Evolutionary conservation across 2,888 invertebrate species (phyloP).

Genomic region (Sphaeridia pumilis): DNA sequence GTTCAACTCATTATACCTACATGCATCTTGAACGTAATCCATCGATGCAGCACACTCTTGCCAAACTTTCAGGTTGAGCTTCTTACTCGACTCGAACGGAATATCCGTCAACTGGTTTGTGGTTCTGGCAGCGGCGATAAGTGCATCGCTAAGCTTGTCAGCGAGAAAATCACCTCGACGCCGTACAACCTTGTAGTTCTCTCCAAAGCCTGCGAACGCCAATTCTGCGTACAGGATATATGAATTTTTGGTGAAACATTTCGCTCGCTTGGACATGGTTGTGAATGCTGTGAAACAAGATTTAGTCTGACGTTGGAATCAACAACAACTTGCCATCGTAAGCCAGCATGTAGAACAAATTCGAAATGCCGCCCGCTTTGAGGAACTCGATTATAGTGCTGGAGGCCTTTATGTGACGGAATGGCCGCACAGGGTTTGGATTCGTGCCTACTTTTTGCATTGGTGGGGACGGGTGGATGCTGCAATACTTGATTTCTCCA

Average conservation of each 20-base stretch:
- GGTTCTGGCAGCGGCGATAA: not conserved
- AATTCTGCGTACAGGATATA: too few species aligned
- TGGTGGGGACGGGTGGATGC: not conserved
- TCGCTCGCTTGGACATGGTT: too few species aligned
- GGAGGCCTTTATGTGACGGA: conserved; percentile 43
- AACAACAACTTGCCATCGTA: not conserved
- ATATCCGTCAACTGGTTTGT: conserved; percentile 49
- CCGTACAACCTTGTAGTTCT: not conserved
- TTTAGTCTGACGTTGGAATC: too few species aligned
- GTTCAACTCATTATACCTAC: conserved; percentile 39
- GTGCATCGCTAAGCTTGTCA: not conserved
- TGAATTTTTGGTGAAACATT: too few species aligned
- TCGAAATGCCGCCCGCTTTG: conserved; percentile 49
- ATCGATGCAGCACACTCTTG: conserved; percentile 57
- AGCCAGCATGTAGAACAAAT: conserved; percentile 42
- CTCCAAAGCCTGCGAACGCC: not conserved
- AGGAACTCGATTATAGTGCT: conserved; percentile 44
- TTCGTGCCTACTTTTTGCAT: too few species aligned
- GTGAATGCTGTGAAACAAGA: too few species aligned
- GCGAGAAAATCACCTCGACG: not conserved
- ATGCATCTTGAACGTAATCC: conserved; percentile 50
- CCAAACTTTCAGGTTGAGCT: conserved; percentile 57
- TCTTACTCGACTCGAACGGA: conserved; percentile 54
- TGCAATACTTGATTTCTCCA: not conserved
- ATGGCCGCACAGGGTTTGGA: conserved; percentile 37